A percentile compares a stretch with the other conserved stretches of the same genome.
phyloP scores from a whole-genome alignment of 2,888 invertebrate species.

The Melinopterus prodromus region DNA sequence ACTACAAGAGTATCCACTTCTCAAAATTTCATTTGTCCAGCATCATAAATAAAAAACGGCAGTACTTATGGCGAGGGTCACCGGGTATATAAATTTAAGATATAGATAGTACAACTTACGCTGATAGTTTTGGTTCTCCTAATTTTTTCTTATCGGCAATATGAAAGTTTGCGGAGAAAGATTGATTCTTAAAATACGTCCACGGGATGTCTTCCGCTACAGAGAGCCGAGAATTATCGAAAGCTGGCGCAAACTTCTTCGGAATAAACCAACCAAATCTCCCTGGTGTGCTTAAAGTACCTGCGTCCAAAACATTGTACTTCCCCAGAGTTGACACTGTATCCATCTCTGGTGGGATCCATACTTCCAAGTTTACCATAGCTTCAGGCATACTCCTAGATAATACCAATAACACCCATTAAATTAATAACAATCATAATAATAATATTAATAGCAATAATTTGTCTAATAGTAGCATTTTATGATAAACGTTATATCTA shows the following conservation, averaged over 20 bases:
- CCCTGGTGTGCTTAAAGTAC: conserved; percentile 64
- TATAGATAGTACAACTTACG: neutral
- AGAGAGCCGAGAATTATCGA: conserved; percentile 51
- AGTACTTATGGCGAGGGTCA: neutral
- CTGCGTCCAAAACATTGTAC: conserved; percentile 63
- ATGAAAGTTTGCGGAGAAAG: conserved; percentile 63
- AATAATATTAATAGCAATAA: no score
- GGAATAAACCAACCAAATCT: conserved; percentile 75
- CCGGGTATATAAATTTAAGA: neutral
- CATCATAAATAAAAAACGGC: neutral
- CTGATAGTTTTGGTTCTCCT: neutral
- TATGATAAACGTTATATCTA: no score
- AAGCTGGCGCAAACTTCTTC: conserved; percentile 50
- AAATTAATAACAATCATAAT: no score
- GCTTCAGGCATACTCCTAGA: conserved; percentile 53
- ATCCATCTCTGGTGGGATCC: conserved; percentile 71
- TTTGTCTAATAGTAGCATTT: no score
- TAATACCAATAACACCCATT: neutral
- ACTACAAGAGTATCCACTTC: no score
- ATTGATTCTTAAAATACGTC: conserved; percentile 63
- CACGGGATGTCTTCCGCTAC: conserved; percentile 59
- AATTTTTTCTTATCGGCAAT: conserved; percentile 50
- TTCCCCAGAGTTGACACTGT: conserved; percentile 58
- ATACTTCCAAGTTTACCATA: conserved; percentile 76
- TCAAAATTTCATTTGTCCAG: no score